phyloP scores from a whole-genome alignment of 2,113 vertebrate species.

The Gulo gulo region DNA sequence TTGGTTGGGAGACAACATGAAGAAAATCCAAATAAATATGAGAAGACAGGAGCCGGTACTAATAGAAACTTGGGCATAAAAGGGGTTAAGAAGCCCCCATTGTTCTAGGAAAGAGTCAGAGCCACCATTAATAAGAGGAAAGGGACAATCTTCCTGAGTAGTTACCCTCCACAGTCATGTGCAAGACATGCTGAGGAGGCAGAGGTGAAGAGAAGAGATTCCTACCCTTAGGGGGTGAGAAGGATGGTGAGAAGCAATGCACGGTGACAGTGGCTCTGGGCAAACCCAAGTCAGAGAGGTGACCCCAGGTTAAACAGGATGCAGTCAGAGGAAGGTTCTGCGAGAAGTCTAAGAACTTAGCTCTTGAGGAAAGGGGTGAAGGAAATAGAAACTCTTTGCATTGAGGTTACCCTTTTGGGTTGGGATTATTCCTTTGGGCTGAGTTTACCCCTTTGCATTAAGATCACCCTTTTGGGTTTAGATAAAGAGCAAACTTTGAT shows the following conservation, averaged over 20 bases:
- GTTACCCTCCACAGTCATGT: neutral
- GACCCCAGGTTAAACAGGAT: neutral
- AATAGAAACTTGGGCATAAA: neutral
- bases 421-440: neutral
- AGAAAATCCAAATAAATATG: neutral
- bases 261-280: neutral
- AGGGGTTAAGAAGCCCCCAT: neutral
- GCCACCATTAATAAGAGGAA: neutral
- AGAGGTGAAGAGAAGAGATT: neutral
- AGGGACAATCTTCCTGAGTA: neutral
- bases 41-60: neutral
- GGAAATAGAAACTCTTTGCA: neutral
- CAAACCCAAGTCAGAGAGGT: neutral
- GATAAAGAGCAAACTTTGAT: neutral
- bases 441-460: neutral
- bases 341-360: rapidly evolving
- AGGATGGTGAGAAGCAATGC: neutral
- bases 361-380: neutral
- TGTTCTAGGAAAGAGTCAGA: neutral
- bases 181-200: neutral
- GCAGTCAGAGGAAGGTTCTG: neutral
- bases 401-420: neutral
- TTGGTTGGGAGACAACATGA: neutral
- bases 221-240: neutral
- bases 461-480: neutral